Evolutionary conservation across 2,888 invertebrate genomes (phyloP), one percentile per base, ranked within the genome.

Genomic region (Bellardia pandia): DNA sequence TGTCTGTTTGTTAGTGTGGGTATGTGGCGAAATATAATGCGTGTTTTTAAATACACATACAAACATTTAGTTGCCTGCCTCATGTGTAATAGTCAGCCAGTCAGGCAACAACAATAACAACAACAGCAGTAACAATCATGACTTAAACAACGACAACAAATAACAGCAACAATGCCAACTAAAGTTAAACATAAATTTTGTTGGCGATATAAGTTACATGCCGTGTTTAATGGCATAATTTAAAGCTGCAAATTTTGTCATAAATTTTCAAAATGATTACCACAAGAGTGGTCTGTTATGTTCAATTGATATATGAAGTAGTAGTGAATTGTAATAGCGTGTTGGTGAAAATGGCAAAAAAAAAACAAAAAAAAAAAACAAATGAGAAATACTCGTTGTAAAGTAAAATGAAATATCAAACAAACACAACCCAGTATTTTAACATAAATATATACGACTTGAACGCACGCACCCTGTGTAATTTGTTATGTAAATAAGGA

Each of bases 241-340:
- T 92, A 92, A 92, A 92, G 91, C 92, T 92, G 92, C 92, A 92
- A 92, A 92, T 92, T 92, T 92, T 92, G 92, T 92, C 92, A 92
- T 92, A 92, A 92, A 92, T 92, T 92, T 92, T 91, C 79, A 79
- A 88, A 89, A 85, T 89, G 89, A 89, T 89, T 89, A 87, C 87
- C 87, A 86, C 86, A 88, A 85, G 75, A 85, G 87, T 87, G 87
- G 85, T 87, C 87, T 85, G 81, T 85, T 77, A 85, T 81, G 77
- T 87, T 87, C 80, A 87, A 85, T 87, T 87, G 87, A 87, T 85
- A 87, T 87, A 87, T 85, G 87, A 85, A 87, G 85, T 87, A 81
- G 72, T 60, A 68, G 75, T 78, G 80, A 75, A 77, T 75, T 81
- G 85, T 74, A 69, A 81, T 85, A 53, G 84, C 76, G 84, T 85